A percentile compares a stretch with the other conserved stretches of the same genome.
phyloP scores from a whole-genome alignment of 1,140 invertebrate genomes.

The Hydropsyche tenuis region DNA sequence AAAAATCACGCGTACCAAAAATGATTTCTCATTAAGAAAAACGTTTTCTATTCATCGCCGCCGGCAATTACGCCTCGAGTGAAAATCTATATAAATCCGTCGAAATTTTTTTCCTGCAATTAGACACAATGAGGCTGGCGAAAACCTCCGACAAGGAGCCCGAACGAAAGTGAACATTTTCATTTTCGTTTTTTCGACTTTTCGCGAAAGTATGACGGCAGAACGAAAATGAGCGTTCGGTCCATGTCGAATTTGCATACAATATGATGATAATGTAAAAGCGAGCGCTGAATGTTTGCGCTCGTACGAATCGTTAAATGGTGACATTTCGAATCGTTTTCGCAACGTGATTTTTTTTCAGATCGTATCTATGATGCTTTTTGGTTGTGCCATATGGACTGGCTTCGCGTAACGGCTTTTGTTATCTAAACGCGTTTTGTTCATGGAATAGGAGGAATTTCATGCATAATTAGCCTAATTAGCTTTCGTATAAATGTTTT shows the following conservation, averaged over 20 bases:
- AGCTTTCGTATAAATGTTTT: too few relatives aligned
- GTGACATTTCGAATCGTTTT: too few relatives aligned
- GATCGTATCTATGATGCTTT: too few relatives aligned
- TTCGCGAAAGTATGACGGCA: slow-evolving; percentile 16
- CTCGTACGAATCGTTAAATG: too few relatives aligned
- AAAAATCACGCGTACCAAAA: background rate
- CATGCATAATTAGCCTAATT: too few relatives aligned
- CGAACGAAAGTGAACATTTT: slow-evolving; percentile 13
- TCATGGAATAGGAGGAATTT: too few relatives aligned
- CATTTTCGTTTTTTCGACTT: background rate
- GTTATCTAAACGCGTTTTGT: too few relatives aligned
- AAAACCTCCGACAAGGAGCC: background rate
- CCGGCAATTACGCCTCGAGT: slow-evolving; percentile 17
- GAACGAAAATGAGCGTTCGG: background rate
- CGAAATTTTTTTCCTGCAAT: background rate
- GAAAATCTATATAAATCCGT: slow-evolving; percentile 10
- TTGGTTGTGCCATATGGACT: too few relatives aligned
- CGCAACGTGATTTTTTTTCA: too few relatives aligned
- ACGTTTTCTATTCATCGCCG: slow-evolving; percentile 12
- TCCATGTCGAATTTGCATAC: slow-evolving; percentile 3
- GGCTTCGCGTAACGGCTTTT: too few relatives aligned
- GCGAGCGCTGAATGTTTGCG: too few relatives aligned
- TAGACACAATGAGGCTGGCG: background rate
- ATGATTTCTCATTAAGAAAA: slow-evolving; percentile 19
- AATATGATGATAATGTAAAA: too few relatives aligned